Evolutionary conservation across 2,888 invertebrate genomes (phyloP), one percentile per base, ranked within the genome.

Genomic region (Lacanobia oleracea): DNA sequence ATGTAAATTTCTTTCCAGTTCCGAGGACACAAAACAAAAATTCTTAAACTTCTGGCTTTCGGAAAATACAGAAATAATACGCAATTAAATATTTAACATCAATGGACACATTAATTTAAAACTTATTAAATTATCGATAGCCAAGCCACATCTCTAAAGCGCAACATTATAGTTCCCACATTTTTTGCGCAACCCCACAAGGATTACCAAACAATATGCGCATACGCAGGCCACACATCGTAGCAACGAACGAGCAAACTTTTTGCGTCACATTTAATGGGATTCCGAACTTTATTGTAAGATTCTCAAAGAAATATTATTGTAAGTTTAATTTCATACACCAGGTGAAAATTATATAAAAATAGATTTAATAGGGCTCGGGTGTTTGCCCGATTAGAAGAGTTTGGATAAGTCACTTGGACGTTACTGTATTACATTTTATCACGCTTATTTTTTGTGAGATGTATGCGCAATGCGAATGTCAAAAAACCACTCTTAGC

Each of bases 191-290:
- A 88, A 86, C 84, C 92, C 91, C 88, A 87, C 87, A 89, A 88
- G 93, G 93, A 92, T 94, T 91, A 92, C 87, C 89, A 87, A 93
- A 95, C 95, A 95, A 95, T 93, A 84, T 90, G 93, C 92, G 91
- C 89, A 89, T 75, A 87, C 91, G 91, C 92, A 92, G 92, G 91
- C 94, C 94, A 93, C 95, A 94, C 94, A 93, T 92, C 93, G 91
- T 91, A 88, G 86, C 88, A 91, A 90, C 89, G 82, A 91, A 90
- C 89, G 82, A 91, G 88, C 82, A 79, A 85, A 87, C 87, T 93
- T 94, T 95, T 95, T 94, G 91, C 77, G 89, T 87, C 83, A 89
- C 83, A 81, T 91, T 93, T 94, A 94, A 95, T 94, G 91, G 93
- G 94, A 94, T 95, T 89, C 86, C 84, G 81, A 85, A 91, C 88